Evolutionary conservation across 2,888 invertebrate species (phyloP), one percentile per base, ranked within the genome.

Genomic region (Pediacus dermestoides): DNA sequence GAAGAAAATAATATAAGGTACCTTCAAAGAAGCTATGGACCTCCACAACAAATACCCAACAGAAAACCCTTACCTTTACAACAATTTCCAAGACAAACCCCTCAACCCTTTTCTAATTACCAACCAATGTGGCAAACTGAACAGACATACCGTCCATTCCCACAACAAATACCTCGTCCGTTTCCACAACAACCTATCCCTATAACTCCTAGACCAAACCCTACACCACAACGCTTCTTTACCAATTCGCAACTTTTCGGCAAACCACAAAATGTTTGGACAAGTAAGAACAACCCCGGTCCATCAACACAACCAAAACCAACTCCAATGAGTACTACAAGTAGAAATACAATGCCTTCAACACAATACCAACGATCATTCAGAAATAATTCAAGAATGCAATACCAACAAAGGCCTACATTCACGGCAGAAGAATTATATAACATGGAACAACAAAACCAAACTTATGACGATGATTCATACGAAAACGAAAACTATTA

Each of bases 1-100:
- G 16, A 31, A 11, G 34, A 34, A 32, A 38, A 38, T 26, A 27
- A 37, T 11, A 37, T 37, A 6, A 21, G 26, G 10, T 33, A 38
- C 26, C 16, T 38, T 3, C 36, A 36, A 18, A 13, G 14, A 25
- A 30, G 10, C 10, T 8, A 16, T 8, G 4, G 13, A 8, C 2
- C 13, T 4, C 6, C 7, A 14, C n/a, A 13, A 11, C 16, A 4
- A 8, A 8, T 18, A 15, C 9, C 30, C 3, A 6, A 13, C 16
- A 30, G 30, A n/a, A n/a, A n/a, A n/a, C n/a, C n/a, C n/a, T n/a
- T n/a, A n/a, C n/a, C n/a, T n/a, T n/a, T n/a, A n/a, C n/a, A n/a
- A n/a, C n/a, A n/a, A n/a, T n/a, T n/a, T n/a, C n/a, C n/a, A n/a
- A n/a, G n/a, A n/a, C n/a, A n/a, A n/a, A n/a, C n/a, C n/a, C n/a